Conservation (phyloP, 2,888 invertebrate genomes). For the Teleogryllus oceanicus region DNA sequence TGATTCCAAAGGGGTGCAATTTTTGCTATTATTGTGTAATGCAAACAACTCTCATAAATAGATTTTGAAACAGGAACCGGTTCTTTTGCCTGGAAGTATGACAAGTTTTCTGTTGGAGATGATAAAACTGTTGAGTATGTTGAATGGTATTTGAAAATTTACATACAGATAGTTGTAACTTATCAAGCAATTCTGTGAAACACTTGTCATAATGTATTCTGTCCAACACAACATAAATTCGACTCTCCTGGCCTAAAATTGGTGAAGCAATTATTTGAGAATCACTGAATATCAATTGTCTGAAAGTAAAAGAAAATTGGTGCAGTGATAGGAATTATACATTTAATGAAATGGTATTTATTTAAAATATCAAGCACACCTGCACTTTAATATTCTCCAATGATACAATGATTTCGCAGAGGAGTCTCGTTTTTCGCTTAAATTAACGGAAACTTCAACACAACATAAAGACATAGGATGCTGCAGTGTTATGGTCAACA, state of each 20-base stretch:
- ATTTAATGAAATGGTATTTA: too few relatives aligned
- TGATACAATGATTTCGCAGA: constrained; percentile 43
- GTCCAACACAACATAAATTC: constrained; percentile 41
- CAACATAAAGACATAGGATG: constrained; percentile 38
- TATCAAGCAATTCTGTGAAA: constrained; percentile 18
- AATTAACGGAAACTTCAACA: constrained; percentile 41
- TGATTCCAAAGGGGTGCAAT: constrained; percentile 46
- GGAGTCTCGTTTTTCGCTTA: constrained; percentile 40
- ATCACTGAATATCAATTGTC: constrained; percentile 41
- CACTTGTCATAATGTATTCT: not conserved
- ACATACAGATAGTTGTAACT: constrained; percentile 22
- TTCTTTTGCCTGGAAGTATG: not conserved
- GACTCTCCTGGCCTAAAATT: constrained; percentile 38
- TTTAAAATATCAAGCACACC: constrained; percentile 38
- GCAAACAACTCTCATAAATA: constrained; percentile 44
- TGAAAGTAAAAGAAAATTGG: constrained; percentile 32
- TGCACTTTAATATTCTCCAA: constrained; percentile 44
- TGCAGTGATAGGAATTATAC: too few relatives aligned
- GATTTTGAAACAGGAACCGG: constrained; percentile 39
- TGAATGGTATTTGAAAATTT: not conserved
- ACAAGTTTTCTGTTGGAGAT: too few relatives aligned
- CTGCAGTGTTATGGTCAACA: too few relatives aligned
- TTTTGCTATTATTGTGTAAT: constrained; percentile 44
- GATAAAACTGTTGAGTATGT: not conserved
- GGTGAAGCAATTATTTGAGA: constrained; percentile 43